A percentile compares a stretch with the other conserved stretches of the same genome.
Evolutionary conservation across 1,140 invertebrate genomes (phyloP).

Genomic region (Pomacea maculata): DNA sequence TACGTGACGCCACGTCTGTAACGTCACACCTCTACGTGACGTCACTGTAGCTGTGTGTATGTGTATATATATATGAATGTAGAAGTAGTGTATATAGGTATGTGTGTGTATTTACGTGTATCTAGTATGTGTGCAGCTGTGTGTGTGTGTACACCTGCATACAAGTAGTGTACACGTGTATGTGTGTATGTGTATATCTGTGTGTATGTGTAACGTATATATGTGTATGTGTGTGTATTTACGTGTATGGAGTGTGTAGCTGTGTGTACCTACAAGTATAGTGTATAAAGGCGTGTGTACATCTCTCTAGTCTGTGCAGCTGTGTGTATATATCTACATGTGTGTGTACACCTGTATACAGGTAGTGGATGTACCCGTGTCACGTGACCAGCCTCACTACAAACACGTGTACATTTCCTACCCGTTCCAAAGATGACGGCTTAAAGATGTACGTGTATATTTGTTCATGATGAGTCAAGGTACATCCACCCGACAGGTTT

Average conservation of each 20-base stretch:
- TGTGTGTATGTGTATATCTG: background rate
- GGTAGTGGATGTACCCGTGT: background rate
- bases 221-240: background rate
- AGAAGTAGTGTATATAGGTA: background rate
- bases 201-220: background rate
- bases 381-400: background rate
- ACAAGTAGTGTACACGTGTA: background rate
- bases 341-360: background rate
- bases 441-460: background rate
- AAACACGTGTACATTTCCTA: background rate
- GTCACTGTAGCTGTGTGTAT: slow-evolving; percentile 1
- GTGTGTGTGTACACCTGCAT: background rate
- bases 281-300: too few relatives aligned
- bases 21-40: too few relatives aligned
- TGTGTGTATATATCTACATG: background rate
- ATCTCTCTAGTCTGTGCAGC: too few relatives aligned
- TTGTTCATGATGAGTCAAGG: background rate
- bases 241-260: background rate
- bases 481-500: background rate
- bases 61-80: background rate
- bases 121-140: too few relatives aligned
- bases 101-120: background rate
- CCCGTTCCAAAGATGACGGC: too few relatives aligned
- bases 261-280: too few relatives aligned
- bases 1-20: too few relatives aligned